Conservation (phyloP, 2,113 vertebrate species). For the Eptesicus fuscus region DNA sequence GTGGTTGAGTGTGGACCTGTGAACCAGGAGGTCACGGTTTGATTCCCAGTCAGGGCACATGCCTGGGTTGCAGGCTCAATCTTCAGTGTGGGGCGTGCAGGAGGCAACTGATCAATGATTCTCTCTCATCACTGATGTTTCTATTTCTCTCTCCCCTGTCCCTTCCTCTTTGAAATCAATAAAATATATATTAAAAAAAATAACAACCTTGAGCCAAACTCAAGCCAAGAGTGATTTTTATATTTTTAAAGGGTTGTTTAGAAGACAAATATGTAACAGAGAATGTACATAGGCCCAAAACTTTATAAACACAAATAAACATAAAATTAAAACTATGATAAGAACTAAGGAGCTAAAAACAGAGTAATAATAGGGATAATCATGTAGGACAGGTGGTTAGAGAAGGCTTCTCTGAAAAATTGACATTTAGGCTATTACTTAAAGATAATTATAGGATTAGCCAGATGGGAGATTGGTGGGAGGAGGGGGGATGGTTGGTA, state of each 20-base stretch:
- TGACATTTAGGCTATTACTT: background rate
- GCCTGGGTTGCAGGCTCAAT: too few relatives aligned
- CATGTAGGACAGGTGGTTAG: background rate
- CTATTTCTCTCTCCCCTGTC: too few relatives aligned
- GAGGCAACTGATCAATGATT: too few relatives aligned
- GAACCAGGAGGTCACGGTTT: too few relatives aligned
- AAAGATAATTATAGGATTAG: constrained; percentile 13
- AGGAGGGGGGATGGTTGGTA: background rate
- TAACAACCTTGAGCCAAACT: background rate
- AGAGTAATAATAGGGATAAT: background rate
- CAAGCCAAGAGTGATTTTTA: background rate
- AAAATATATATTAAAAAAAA: too few relatives aligned
- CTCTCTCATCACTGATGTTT: too few relatives aligned
- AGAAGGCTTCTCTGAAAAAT: background rate
- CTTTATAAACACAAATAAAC: background rate
- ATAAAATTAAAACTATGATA: background rate
- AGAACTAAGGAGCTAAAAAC: background rate
- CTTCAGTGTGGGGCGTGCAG: too few relatives aligned
- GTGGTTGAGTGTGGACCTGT: too few relatives aligned
- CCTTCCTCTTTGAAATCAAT: too few relatives aligned
- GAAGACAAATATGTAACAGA: background rate
- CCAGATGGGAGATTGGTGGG: background rate
- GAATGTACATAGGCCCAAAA: background rate
- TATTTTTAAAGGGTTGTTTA: background rate
- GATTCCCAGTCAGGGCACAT: too few relatives aligned